These are phyloP conservation scores for Andinoacara biseriatus DNA, from an alignment of 2,113 vertebrate genomes.

Conservation along the genomic window DNA sequence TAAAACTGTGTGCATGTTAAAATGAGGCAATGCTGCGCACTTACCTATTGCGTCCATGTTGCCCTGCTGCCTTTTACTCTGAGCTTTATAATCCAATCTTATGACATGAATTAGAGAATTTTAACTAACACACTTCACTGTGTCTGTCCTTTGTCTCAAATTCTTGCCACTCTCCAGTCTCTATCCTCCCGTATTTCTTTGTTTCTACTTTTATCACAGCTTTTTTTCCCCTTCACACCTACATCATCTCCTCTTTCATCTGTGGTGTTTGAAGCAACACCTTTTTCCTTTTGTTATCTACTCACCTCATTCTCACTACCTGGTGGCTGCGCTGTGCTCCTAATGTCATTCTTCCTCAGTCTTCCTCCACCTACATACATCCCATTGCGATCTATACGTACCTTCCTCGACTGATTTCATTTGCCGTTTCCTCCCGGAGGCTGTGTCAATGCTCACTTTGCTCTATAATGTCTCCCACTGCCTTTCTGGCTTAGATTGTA, in stretches of 20 bases:
- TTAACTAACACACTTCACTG: background rate
- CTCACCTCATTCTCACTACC: constrained; percentile 11
- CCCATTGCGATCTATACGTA: constrained; percentile 17
- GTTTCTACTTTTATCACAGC: constrained; percentile 17
- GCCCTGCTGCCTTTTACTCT: background rate
- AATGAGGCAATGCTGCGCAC: background rate
- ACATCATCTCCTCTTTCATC: constrained; percentile 31
- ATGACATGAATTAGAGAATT: background rate
- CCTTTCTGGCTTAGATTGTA: constrained; percentile 47
- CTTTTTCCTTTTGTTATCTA: constrained; percentile 14
- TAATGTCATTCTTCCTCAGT: background rate
- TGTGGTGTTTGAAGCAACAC: constrained; percentile 36
- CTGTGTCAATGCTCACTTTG: constrained; percentile 60
- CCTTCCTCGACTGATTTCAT: constrained; percentile 66
- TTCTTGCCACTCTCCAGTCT: background rate
- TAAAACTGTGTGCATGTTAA: background rate
- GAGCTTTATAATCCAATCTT: background rate
- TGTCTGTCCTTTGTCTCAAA: constrained; percentile 2
- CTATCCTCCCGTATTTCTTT: background rate
- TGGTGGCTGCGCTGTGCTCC: constrained; percentile 17
- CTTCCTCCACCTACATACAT: constrained; percentile 30
- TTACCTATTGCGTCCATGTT: background rate
- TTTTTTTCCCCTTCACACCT: background rate
- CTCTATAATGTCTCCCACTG: constrained; percentile 51
- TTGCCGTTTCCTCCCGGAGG: constrained; percentile 63